Base-by-base conservation (phyloP, 2,113 vertebrate species). In the Sardina pilchardus region DNA sequence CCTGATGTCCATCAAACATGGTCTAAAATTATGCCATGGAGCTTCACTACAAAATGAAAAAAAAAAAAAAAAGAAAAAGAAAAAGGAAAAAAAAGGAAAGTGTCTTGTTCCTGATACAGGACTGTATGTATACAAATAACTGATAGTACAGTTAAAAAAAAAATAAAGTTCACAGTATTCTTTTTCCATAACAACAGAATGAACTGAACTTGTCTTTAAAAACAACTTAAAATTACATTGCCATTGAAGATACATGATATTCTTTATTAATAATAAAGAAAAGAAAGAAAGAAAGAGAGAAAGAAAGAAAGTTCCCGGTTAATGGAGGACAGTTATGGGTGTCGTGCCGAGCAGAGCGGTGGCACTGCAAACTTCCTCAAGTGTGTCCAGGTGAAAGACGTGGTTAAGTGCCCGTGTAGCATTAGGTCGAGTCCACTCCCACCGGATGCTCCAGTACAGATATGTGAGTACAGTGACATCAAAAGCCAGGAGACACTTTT, bases 141-240 rank as follows among this genome's bases (percentile, higher is more conserved):
- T 95, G 94, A 95, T 95, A 95, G 89, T 96, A 95, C 95, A 95
- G 94, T 96, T 95, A 80, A 94, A 96, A 94, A 95, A 91, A 78
- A 78, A 5, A n/a, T 45, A 2, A 96, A 96, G 96, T 97, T 97
- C 96, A 97, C 96, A 97, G 96, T 97, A 96, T 96, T 95, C 93
- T 91, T 93, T 88, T 90, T 93, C 56, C 86, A 78, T 80, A 82
- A 90, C 83, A 95, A 92, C 90, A 94, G 71, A 91, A 93, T 90
- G 92, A 95, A 93, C 86, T 83, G 90, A 88, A 91, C 89, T 91
- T 92, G 88, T 86, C 86, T 84, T 89, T 90, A 53, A 80, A 87
- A 91, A 92, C 21, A 30, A 39, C 42, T 24, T 10, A 83, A 82
- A 83, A 43, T 81, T 82, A 71, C 83, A 17, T 71, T 30, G 59